Evolutionary conservation across 2,797 vertebrate genomes (phyloP).

Genomic region (Macrochelys suwanniensis): DNA sequence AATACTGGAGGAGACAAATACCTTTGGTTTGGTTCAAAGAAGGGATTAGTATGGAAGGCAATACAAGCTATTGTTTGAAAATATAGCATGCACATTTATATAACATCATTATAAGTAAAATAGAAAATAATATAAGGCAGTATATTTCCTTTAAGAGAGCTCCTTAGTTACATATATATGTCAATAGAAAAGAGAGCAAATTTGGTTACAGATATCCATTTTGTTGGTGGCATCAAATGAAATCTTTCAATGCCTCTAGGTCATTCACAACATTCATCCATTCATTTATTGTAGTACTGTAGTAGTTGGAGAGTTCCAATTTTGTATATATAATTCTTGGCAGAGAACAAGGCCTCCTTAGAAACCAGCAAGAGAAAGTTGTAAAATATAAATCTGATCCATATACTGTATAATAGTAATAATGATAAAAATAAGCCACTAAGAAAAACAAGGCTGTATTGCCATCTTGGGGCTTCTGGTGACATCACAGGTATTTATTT

Average conservation of each 20-base stretch:
- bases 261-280: not conserved
- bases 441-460: conserved; percentile 66
- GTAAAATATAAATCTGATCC: not conserved
- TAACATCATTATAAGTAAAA: not conserved
- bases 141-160: not conserved
- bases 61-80: not conserved
- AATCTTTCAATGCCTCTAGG: conserved; percentile 27
- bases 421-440: conserved; percentile 11
- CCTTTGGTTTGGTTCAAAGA: not conserved
- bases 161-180: rapidly evolving
- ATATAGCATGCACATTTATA: not conserved
- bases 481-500: conserved; percentile 61
- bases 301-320: conserved; percentile 7
- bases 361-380: conserved; percentile 39
- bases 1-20: not conserved
- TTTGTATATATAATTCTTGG: conserved; percentile 16
- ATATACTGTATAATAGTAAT: not conserved
- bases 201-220: not conserved
- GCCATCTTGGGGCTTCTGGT: conserved; percentile 72
- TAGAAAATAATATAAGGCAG: not conserved
- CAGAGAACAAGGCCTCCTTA: conserved; percentile 23
- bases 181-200: not conserved
- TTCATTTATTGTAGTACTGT: not conserved
- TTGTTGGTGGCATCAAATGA: not conserved
- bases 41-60: not conserved